Percentiles rank a stretch among this genome's conserved stretches.
Evolutionary conservation across 2,888 invertebrate species (phyloP).

Genomic region (Boloria euphrosyne): DNA sequence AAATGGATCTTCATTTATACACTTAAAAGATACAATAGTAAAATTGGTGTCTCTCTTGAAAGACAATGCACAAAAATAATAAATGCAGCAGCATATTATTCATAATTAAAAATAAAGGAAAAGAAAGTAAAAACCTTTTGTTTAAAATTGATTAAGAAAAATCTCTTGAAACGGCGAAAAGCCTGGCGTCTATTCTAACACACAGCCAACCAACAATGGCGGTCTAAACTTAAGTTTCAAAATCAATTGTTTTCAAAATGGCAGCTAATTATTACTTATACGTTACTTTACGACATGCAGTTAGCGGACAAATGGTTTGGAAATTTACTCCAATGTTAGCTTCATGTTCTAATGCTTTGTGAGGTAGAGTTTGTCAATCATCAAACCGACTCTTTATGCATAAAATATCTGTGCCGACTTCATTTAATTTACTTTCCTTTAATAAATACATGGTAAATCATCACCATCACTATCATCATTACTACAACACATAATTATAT

Average conservation of each 20-base stretch:
- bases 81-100: conserved; percentile 8
- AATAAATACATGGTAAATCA: no score
- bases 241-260: conserved; percentile 50
- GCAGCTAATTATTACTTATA: conserved; percentile 52
- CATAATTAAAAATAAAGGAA: conserved; percentile 21
- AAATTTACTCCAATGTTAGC: conserved; percentile 38
- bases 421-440: not conserved
- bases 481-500: no score
- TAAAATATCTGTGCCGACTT: not conserved
- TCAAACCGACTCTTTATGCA: not conserved
- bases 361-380: conserved; percentile 32
- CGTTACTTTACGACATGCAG: conserved; percentile 44
- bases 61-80: not conserved
- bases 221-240: conserved; percentile 46
- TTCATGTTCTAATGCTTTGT: conserved; percentile 38
- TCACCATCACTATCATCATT: no score
- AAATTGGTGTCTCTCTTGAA: not conserved
- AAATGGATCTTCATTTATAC: no score
- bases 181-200: conserved; percentile 30
- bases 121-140: conserved; percentile 35
- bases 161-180: conserved; percentile 3
- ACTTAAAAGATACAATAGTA: no score
- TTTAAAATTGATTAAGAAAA: conserved; percentile 33
- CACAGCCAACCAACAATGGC: conserved; percentile 38
- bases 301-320: conserved; percentile 46